Evolutionary conservation across 2,888 invertebrate genomes (phyloP).

Genomic region (Acronicta leporina): DNA sequence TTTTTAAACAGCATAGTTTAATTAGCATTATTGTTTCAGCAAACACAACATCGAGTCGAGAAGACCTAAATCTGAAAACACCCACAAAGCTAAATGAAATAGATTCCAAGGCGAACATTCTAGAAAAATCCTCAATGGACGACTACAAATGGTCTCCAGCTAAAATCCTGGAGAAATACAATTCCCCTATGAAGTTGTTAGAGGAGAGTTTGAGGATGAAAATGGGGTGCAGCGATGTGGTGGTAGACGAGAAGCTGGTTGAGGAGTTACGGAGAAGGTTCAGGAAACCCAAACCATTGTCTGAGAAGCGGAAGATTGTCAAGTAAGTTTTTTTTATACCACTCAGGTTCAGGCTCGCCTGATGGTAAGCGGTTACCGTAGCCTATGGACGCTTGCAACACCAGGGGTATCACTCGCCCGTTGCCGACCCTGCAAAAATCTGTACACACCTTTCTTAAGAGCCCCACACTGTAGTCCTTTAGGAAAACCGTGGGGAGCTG

Average conservation of each 20-base stretch:
- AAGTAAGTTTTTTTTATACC: constrained; percentile 67
- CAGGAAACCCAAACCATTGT: constrained; percentile 72
- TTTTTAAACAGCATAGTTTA: too few relatives aligned
- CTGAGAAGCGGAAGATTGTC: constrained; percentile 72
- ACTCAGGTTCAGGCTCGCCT: too few relatives aligned
- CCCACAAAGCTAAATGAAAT: constrained; percentile 50
- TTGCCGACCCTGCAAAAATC: too few relatives aligned
- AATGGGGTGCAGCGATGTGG: constrained; percentile 23
- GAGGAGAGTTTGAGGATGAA: constrained; percentile 65
- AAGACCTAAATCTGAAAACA: constrained; percentile 68
- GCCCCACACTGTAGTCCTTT: too few relatives aligned
- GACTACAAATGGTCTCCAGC: constrained; percentile 4
- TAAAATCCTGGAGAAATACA: constrained; percentile 28
- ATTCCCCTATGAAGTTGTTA: constrained; percentile 73
- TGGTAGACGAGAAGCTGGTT: constrained; percentile 48
- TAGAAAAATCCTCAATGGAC: not conserved
- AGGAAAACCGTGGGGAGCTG: too few relatives aligned
- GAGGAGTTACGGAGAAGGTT: constrained; percentile 63
- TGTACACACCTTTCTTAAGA: too few relatives aligned
- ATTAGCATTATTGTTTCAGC: constrained; percentile 10
- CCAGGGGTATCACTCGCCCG: too few relatives aligned
- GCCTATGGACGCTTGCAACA: too few relatives aligned
- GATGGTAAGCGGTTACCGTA: too few relatives aligned
- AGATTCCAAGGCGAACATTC: not conserved
- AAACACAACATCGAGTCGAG: constrained; percentile 58